Evolutionary conservation across 2,888 invertebrate genomes (phyloP), one percentile per base, ranked within the genome.

Genomic region (Tetrapedia diversipes): DNA sequence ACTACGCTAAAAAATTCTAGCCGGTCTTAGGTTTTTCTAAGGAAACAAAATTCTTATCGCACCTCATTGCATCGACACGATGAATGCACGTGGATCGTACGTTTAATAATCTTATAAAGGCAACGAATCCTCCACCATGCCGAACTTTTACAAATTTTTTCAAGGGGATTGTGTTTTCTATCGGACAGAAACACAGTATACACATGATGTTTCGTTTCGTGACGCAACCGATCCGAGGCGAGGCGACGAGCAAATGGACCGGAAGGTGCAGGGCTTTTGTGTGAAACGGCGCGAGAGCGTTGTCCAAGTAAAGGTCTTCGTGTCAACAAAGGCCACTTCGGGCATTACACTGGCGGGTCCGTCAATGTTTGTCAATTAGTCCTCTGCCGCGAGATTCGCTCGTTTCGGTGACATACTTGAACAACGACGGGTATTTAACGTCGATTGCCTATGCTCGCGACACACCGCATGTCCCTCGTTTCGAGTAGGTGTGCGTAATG

Each of bases 301-400:
- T 77, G 86, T 80, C 79, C 80, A 81, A 75, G 83, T 66, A 79
- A 77, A 83, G 86, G 87, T 87, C 85, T 83, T 60, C 84, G 78
- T 79, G 88, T 84, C 90, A 90, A 90, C 87, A 90, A 87, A 88
- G 86, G 82, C 80, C 84, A 87, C 86, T 88, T 85, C 70, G 83
- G 76, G 67, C 73, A 70, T 81, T 83, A 63, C 77, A 69, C 69
- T 79, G 76, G 71, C 78, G 81, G 76, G 81, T 86, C 56, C 81
- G 89, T 89, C 89, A 90, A 90, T 90, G 86, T 90, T 90, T 89
- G 89, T 80, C 89, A 88, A 89, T 90, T 90, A 90, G 89, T 83
- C 78, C 81, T 77, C 45, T 68, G 61, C 65, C 72, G 79, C 57
- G 85, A 83, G 80, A 84, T 76, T 83, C 80, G 75, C 54, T 65